phyloP scores from a whole-genome alignment of 2,113 vertebrate genomes.

The Perca schrenkii region DNA sequence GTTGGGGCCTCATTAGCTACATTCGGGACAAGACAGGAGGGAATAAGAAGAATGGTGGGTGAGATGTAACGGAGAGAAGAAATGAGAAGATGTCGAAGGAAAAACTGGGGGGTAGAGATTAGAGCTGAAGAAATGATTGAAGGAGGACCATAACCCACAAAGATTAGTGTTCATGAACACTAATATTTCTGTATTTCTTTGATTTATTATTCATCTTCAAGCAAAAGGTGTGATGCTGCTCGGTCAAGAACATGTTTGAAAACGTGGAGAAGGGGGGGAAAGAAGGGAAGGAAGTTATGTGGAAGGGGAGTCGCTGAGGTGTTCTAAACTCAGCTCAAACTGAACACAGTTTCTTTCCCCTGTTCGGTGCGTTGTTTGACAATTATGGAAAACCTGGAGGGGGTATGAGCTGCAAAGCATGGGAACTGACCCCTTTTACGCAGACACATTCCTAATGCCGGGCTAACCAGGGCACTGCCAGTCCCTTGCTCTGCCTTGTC shows the following conservation, averaged over 20 bases:
- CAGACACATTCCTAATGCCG: constrained; percentile 50
- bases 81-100: constrained; percentile 4
- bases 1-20: constrained; percentile 65
- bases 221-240: constrained; percentile 9
- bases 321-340: constrained; percentile 27
- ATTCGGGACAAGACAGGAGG: constrained; percentile 38
- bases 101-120: neutral
- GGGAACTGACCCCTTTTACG: constrained; percentile 56
- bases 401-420: constrained; percentile 41
- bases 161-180: constrained; percentile 20
- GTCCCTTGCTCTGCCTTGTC: constrained; percentile 36
- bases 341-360: constrained; percentile 35
- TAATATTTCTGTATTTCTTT: neutral
- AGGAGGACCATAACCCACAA: neutral
- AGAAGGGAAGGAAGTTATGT: constrained; percentile 4
- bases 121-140: neutral
- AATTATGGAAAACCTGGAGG: constrained; percentile 54
- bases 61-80: constrained; percentile 11
- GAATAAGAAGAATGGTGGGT: constrained; percentile 4
- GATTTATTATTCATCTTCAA: constrained; percentile 16
- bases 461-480: constrained; percentile 56
- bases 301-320: constrained; percentile 9
- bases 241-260: constrained; percentile 36
- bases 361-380: constrained; percentile 47
- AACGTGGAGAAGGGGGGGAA: neutral